phyloP scores from a whole-genome alignment of 2,888 invertebrate genomes.

The Drepana falcataria region DNA sequence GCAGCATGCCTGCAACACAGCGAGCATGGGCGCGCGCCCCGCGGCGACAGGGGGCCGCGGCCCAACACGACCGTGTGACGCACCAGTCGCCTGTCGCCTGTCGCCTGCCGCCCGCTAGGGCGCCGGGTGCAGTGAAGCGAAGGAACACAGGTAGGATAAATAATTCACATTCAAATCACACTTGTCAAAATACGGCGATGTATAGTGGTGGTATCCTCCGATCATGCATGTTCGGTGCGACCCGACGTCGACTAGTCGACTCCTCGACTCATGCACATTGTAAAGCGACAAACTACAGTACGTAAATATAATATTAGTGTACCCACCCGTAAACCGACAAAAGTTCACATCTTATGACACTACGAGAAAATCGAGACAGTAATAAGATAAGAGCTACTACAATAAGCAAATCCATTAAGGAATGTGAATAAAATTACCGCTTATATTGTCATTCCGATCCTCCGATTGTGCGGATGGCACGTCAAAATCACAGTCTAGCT shows the following conservation, averaged over 20 bases:
- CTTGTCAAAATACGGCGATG: slow-evolving; percentile 59
- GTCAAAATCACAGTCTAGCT: slow-evolving; percentile 55
- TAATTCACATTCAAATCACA: slow-evolving; percentile 74
- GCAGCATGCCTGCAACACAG: slow-evolving; percentile 63
- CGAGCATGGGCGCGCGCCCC: slow-evolving; percentile 16
- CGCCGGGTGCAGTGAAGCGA: slow-evolving; percentile 66
- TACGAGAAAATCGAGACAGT: slow-evolving; percentile 76
- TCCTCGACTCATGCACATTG: slow-evolving; percentile 68
- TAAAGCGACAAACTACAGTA: slow-evolving; percentile 77
- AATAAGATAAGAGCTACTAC: slow-evolving; percentile 75
- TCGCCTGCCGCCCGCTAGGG: slow-evolving; percentile 21
- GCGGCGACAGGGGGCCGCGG: slow-evolving; percentile 48
- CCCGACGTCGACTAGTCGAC: slow-evolving; percentile 56
- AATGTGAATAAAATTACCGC: slow-evolving; percentile 75
- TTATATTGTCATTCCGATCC: slow-evolving; percentile 54
- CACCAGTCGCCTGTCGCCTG: slow-evolving; percentile 60
- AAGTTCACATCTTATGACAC: slow-evolving; percentile 64
- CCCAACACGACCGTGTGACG: slow-evolving; percentile 67
- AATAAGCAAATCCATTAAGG: slow-evolving; percentile 75
- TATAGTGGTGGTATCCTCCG: slow-evolving; percentile 38
- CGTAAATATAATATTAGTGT: slow-evolving; percentile 76
- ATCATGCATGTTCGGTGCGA: slow-evolving; percentile 64
- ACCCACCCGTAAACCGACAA: slow-evolving; percentile 74
- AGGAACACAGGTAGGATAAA: slow-evolving; percentile 71
- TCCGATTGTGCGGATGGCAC: slow-evolving; percentile 67